Percentiles rank a stretch among this genome's conserved stretches.
Evolutionary conservation across 2,888 invertebrate genomes (phyloP).

Genomic region (Drosophila infuscata): DNA sequence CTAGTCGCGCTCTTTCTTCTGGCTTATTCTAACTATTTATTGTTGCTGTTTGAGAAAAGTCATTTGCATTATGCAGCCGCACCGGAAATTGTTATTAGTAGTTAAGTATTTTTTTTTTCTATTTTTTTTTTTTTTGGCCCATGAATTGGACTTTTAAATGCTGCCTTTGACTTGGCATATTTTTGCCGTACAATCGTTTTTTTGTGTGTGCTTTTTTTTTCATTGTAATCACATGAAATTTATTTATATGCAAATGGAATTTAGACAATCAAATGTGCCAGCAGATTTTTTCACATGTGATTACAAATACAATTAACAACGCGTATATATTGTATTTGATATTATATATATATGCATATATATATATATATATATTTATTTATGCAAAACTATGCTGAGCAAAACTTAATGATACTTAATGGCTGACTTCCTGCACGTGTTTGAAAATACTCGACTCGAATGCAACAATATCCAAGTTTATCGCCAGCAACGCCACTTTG

Average conservation of each 20-base stretch:
- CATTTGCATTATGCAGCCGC: constrained; percentile 77
- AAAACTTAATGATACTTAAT: constrained; percentile 69
- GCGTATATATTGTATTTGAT: constrained; percentile 30
- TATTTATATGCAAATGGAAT: constrained; percentile 75
- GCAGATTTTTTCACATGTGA: constrained; percentile 68
- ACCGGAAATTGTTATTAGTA: constrained; percentile 79
- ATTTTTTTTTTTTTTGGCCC: constrained; percentile 41
- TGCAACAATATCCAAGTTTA: constrained; percentile 48
- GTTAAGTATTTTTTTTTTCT: constrained; percentile 41
- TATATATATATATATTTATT: constrained; percentile 47
- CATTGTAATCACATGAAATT: constrained; percentile 53
- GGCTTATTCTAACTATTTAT: constrained; percentile 2
- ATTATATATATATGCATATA: constrained; percentile 37
- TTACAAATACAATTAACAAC: constrained; percentile 52
- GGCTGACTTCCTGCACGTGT: constrained; percentile 57
- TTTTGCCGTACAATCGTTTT: constrained; percentile 30
- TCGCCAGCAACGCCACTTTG: constrained; percentile 73
- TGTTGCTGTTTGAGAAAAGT: constrained; percentile 72
- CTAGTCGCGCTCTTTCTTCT: too few relatives aligned
- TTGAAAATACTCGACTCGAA: constrained; percentile 14
- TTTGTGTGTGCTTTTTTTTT: not conserved
- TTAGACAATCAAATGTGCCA: constrained; percentile 73
- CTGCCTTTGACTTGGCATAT: constrained; percentile 71
- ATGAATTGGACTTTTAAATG: constrained; percentile 75
- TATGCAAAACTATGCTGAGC: constrained; percentile 57